Conservation (phyloP, 2,888 invertebrate species). For the Mactromeris polynyma region DNA sequence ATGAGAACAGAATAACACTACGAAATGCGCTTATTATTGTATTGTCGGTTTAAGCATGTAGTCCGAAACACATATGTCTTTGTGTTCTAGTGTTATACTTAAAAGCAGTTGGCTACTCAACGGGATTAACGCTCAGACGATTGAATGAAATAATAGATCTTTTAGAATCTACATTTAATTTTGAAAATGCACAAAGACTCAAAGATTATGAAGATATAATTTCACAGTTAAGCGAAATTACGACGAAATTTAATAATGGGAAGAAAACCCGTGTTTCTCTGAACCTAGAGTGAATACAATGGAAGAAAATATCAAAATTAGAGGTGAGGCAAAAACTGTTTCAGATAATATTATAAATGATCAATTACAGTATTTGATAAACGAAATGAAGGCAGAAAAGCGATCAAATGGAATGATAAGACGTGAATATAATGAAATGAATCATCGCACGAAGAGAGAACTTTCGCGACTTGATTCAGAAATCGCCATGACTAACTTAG, state of each 20-base stretch:
- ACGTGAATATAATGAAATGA: background rate
- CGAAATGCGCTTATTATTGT: too few species aligned
- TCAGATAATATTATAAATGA: background rate
- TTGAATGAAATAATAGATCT: background rate
- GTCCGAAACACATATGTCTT: too few species aligned
- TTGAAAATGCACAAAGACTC: constrained; percentile 7
- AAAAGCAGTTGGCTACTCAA: background rate
- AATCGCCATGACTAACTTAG: background rate
- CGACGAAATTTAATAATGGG: background rate
- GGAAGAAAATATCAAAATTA: too few species aligned
- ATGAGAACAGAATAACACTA: too few species aligned
- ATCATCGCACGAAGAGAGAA: background rate
- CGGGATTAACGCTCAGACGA: background rate
- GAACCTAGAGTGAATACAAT: too few species aligned
- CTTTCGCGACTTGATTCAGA: background rate
- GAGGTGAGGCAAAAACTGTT: background rate
- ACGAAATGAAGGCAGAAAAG: background rate
- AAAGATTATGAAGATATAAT: background rate
- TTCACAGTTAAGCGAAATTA: background rate
- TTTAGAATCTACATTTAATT: background rate
- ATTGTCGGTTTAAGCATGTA: too few species aligned
- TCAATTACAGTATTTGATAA: background rate
- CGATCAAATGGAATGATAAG: background rate
- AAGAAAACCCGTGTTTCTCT: too few species aligned
- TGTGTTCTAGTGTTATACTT: background rate